A percentile compares a stretch with the other conserved stretches of the same genome.
phyloP scores from a whole-genome alignment of 1,140 invertebrate species.

The Polypedilum vanderplanki region DNA sequence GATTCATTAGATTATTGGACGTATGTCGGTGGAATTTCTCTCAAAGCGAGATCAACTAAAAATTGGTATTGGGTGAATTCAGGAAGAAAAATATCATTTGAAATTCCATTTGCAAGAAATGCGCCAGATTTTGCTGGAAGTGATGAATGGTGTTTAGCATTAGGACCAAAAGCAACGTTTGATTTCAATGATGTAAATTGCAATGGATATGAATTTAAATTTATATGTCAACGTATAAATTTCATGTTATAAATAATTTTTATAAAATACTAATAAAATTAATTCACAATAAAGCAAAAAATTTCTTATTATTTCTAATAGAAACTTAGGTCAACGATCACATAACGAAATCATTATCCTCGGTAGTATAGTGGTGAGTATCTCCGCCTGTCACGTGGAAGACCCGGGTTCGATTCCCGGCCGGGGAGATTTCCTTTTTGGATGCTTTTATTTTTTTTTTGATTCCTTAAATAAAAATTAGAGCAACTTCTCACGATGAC shows the following conservation, averaged over 20 bases:
- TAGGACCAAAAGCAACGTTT: not conserved
- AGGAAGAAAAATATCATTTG: not conserved
- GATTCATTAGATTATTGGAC: not conserved
- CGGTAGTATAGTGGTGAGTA: conserved; percentile 42
- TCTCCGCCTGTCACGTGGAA: conserved; percentile 38
- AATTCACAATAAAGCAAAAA: no score
- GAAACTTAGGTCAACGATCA: not conserved
- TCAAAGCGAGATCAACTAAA: not conserved
- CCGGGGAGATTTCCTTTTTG: conserved; percentile 36
- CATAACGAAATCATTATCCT: conserved; percentile 33
- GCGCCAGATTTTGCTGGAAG: not conserved
- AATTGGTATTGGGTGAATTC: not conserved
- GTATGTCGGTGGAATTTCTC: not conserved
- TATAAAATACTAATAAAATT: no score
- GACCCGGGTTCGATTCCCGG: conserved; percentile 40
- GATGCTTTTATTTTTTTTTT: conserved; percentile 26
- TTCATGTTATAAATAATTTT: not conserved
- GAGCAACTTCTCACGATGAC: no score
- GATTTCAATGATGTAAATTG: not conserved
- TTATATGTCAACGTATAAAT: not conserved
- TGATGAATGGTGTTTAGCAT: not conserved
- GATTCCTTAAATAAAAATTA: no score
- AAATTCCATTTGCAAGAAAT: not conserved
- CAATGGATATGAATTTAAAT: not conserved
- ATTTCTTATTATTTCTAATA: not conserved